These are phyloP conservation scores for Genyomyrus donnyi DNA, from an alignment of 2,113 vertebrate genomes.

Conservation along the genomic window DNA sequence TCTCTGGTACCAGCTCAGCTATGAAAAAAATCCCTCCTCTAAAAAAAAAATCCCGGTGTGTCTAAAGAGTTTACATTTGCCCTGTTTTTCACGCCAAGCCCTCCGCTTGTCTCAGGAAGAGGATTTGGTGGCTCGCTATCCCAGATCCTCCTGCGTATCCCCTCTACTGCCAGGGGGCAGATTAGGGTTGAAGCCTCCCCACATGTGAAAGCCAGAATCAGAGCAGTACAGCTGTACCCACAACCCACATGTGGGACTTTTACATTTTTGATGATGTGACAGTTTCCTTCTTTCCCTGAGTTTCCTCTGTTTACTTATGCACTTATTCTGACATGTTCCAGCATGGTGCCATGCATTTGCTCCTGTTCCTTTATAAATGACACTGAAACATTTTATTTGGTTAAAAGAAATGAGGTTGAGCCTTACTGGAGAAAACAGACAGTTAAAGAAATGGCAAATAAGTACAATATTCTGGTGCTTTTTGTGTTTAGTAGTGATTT, in stretches of 20 bases:
- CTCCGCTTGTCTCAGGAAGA: constrained; percentile 66
- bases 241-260: constrained; percentile 20
- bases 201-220: constrained; percentile 22
- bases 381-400: not conserved
- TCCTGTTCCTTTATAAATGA: constrained; percentile 54
- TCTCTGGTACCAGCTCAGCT: constrained; percentile 49
- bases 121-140: constrained; percentile 70
- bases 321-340: constrained; percentile 46
- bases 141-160: constrained; percentile 42
- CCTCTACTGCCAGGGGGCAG: constrained; percentile 32
- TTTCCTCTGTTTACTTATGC: constrained; percentile 32
- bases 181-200: constrained; percentile 33
- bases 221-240: constrained; percentile 1
- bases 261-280: constrained; percentile 27
- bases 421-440: not conserved
- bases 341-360: constrained; percentile 48
- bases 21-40: constrained; percentile 9
- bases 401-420: not conserved
- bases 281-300: constrained; percentile 8
- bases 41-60: not conserved
- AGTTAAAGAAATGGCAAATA: not conserved
- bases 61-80: constrained; percentile 46
- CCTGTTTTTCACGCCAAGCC: constrained; percentile 64
- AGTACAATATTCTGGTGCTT: not conserved
- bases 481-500: not conserved